Conservation (phyloP, 2,797 vertebrate species). For the Gambusia yucatana region DNA sequence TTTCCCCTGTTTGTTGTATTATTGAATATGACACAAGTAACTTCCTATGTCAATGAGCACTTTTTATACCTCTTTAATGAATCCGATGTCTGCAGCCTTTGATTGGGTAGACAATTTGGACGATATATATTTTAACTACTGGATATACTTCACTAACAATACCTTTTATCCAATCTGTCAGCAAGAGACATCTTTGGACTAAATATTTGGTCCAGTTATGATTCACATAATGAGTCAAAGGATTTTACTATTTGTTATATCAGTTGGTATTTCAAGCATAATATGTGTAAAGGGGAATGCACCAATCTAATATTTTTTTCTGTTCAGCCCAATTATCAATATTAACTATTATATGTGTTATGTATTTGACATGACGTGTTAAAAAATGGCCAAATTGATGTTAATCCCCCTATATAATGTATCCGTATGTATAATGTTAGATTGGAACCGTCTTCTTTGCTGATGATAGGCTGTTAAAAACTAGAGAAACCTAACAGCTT, state of each 20-base stretch:
- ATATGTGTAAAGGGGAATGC: not conserved
- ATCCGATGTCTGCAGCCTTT: conserved; percentile 7
- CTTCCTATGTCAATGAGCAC: conserved; percentile 7
- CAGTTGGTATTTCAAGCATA: not conserved
- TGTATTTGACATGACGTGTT: too few species aligned
- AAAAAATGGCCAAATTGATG: too few species aligned
- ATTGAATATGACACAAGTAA: conserved; percentile 20
- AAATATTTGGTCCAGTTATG: not conserved
- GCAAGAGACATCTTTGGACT: not conserved
- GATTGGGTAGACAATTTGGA: not conserved
- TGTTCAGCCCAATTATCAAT: too few species aligned
- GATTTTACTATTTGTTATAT: not conserved
- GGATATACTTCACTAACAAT: too few species aligned
- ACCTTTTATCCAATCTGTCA: not conserved
- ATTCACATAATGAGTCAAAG: not conserved
- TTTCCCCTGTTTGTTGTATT: conserved; percentile 3
- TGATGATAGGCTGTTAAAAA: too few species aligned
- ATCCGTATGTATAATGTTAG: too few species aligned
- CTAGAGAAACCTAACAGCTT: too few species aligned
- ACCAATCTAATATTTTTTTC: too few species aligned
- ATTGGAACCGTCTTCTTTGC: too few species aligned
- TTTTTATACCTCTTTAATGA: conserved; percentile 10
- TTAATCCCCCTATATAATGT: too few species aligned
- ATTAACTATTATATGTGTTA: too few species aligned
- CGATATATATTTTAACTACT: not conserved